Conservation (phyloP, 37 sponge, comb jelly and placozoan genomes). For the Oscarella lobularis region DNA sequence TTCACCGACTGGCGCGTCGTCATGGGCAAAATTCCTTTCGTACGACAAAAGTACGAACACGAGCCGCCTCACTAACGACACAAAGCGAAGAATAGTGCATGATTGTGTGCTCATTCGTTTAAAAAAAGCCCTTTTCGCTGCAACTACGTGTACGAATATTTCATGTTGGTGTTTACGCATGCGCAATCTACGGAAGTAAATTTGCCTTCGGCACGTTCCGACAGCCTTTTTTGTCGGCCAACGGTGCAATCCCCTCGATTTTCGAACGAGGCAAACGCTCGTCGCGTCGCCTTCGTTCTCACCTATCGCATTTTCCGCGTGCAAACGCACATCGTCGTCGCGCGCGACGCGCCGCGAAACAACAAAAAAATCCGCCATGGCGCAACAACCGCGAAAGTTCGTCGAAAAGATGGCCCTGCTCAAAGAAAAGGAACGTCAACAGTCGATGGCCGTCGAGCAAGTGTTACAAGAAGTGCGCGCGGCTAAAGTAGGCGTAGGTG, state of each 20-base stretch:
- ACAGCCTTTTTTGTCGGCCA: neutral
- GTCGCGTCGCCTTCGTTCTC: too few species aligned
- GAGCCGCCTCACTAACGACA: neutral
- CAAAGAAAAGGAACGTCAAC: neutral
- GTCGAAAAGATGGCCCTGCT: neutral
- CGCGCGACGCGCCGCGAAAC: too few species aligned
- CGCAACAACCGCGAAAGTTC: constrained; percentile 1
- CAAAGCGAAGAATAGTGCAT: neutral
- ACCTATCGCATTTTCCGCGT: too few species aligned
- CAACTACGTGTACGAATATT: neutral
- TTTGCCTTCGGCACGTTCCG: neutral
- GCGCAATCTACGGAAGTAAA: neutral
- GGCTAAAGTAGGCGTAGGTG: neutral
- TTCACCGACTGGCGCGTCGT: neutral
- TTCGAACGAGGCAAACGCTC: too few species aligned
- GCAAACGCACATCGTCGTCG: too few species aligned
- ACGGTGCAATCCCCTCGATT: neutral
- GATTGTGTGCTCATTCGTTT: neutral
- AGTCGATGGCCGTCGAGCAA: constrained; percentile 2
- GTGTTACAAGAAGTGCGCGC: neutral
- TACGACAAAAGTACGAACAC: neutral
- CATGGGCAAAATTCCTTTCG: neutral
- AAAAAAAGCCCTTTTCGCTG: too few species aligned
- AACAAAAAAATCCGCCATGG: neutral
- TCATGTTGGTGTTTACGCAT: neutral